Evolutionary conservation across 2,888 invertebrate species (phyloP).

Genomic region (Coelogynopora nodosa): DNA sequence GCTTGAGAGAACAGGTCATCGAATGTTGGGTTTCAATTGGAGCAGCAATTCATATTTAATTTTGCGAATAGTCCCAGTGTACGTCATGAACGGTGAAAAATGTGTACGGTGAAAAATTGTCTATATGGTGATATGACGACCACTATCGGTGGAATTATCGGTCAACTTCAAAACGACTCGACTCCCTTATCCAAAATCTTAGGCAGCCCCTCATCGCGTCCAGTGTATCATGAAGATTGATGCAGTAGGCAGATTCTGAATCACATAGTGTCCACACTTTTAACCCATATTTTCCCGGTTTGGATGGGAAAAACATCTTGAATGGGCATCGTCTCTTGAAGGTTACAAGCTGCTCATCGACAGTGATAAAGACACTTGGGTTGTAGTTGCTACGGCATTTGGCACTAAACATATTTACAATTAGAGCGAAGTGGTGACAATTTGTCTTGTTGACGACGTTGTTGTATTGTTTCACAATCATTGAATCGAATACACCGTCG

Average conservation of each 20-base stretch:
- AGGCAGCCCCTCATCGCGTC: neutral
- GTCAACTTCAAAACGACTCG: conserved; percentile 2
- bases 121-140: neutral
- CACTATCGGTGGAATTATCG: neutral
- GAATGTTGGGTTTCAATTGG: neutral
- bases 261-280: conserved; percentile 43
- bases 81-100: neutral
- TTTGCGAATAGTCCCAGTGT: neutral
- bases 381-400: conserved; percentile 36
- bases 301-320: conserved; percentile 38
- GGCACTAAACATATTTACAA: neutral
- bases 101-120: neutral
- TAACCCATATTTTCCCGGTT: conserved; percentile 43
- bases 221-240: conserved; percentile 11
- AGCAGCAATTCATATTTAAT: neutral
- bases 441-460: neutral
- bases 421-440: neutral
- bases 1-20: neutral
- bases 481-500: neutral
- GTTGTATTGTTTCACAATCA: conserved; percentile 11
- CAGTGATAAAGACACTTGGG: conserved; percentile 41
- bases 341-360: too few species aligned
- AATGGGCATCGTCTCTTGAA: conserved; percentile 42
- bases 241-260: neutral
- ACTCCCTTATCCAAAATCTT: neutral